Conservation (phyloP, 1,140 invertebrate genomes). For the Drosophila murphyi region DNA sequence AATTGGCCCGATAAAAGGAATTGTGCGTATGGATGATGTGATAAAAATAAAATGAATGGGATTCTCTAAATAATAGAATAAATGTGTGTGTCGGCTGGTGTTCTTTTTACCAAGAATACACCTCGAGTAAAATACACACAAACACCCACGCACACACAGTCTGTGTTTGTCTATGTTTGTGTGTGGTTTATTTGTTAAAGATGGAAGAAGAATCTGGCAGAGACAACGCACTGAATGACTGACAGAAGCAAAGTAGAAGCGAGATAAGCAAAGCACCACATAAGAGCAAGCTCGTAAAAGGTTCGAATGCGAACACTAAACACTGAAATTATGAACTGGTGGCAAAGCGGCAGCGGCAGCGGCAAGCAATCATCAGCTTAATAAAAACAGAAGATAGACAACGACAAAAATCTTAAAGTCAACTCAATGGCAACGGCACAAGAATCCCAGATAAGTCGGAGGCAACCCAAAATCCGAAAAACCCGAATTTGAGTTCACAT, state of each 20-base stretch:
- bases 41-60: neutral
- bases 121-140: neutral
- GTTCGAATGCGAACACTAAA: constrained; percentile 35
- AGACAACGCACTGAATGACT: constrained; percentile 1
- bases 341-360: neutral
- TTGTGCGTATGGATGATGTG: constrained; percentile 13
- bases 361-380: constrained; percentile 4
- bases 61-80: constrained; percentile 13
- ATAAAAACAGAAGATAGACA: constrained; percentile 27
- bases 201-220: neutral
- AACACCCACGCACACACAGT: constrained; percentile 4
- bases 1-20: neutral
- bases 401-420: constrained; percentile 25
- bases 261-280: constrained; percentile 25
- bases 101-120: neutral
- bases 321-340: constrained; percentile 41
- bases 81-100: neutral
- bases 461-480: constrained; percentile 1
- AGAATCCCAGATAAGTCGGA: constrained; percentile 43
- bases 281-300: constrained; percentile 33
- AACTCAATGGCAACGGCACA: constrained; percentile 5
- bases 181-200: constrained; percentile 13
- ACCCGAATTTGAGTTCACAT: constrained; percentile 35
- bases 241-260: constrained; percentile 5
- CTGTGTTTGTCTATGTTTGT: neutral